Base-by-base conservation (phyloP, 2,797 vertebrate genomes). In the Prunella strophiata region DNA sequence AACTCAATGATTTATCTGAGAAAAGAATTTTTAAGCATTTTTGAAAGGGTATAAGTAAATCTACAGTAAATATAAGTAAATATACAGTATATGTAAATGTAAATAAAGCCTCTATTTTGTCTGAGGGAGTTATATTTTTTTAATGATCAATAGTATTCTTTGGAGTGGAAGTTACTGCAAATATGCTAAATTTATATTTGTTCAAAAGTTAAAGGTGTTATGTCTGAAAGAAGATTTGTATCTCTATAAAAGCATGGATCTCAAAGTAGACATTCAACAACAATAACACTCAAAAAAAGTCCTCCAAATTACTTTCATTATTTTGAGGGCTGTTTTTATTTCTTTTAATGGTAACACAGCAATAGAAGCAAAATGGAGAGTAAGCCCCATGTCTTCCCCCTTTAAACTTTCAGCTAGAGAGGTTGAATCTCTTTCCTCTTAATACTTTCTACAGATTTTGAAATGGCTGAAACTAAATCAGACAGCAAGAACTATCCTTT, bases 401-500 rank as follows among this genome's bases (percentile, higher is more conserved):
- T 43, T 89, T 70, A 62, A 85, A 51, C 27, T 59, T 86, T n/a
- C 20, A 54, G 7, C 9, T 30, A 9, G 2, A 43, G 43, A 11
- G 3, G 13, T 13, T 86, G 43, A 78, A 79, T 74, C 32, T 85
- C 38, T 79, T 78, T 21, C 34, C 25, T 78, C 55, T 68, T 68
- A 71, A 54, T 66, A 55, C 10, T 85, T 96, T 81, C 29, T 27
- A 51, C 6, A 34, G 16, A 16, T 59, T 94, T 92, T 89, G 63
- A 91, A 94, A 91, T 74, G 16, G 14, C 42, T 95, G 58, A 84
- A 89, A 77, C 36, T 50, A 92, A 93, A 84, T 74, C 72, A 95
- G 42, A 85, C 62, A 79, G 59, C 51, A 92, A 77, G 68, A 47
- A 50, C 17, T 77, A 92, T 85, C 52, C 71, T 94, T 92, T 92